A percentile compares a stretch with the other conserved stretches of the same genome.
These are phyloP conservation scores for Euwallacea similis DNA, from an alignment of 1,140 invertebrate species.

Conservation along the genomic window DNA sequence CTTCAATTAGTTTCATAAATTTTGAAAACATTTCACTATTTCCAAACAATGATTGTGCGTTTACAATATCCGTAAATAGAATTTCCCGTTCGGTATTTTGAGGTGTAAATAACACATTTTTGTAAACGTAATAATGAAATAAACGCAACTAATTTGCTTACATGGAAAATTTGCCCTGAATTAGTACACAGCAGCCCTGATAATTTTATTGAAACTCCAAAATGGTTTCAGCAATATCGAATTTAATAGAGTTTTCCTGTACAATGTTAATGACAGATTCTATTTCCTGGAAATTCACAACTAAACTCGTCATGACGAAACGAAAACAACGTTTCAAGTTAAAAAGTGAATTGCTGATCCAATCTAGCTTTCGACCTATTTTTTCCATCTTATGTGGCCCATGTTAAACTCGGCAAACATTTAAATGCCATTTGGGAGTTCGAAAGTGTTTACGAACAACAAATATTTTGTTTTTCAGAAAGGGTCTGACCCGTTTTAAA, in stretches of 20 bases:
- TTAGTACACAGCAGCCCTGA: background rate
- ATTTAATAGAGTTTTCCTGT: constrained; percentile 10
- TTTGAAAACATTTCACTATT: too few species aligned
- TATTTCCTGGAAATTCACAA: background rate
- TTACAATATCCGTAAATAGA: too few species aligned
- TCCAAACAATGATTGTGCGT: too few species aligned
- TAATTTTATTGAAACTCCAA: constrained; percentile 10
- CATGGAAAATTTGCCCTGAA: background rate
- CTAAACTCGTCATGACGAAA: background rate
- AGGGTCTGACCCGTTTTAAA: constrained; percentile 32
- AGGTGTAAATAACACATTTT: too few species aligned
- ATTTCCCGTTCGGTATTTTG: too few species aligned
- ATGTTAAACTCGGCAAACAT: constrained; percentile 9
- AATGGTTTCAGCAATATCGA: constrained; percentile 7
- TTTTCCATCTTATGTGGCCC: constrained; percentile 1
- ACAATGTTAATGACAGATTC: constrained; percentile 6
- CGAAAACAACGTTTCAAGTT: background rate
- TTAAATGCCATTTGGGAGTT: constrained; percentile 27
- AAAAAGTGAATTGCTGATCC: constrained; percentile 2
- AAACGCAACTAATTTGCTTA: background rate
- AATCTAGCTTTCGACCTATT: background rate
- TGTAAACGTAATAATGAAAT: too few species aligned
- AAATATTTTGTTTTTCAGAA: constrained; percentile 38
- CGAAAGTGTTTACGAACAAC: constrained; percentile 22
- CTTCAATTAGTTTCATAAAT: too few species aligned